A percentile compares a stretch with the other conserved stretches of the same genome.
phyloP scores from a whole-genome alignment of 2,113 vertebrate species.

The Scalopus aquaticus region DNA sequence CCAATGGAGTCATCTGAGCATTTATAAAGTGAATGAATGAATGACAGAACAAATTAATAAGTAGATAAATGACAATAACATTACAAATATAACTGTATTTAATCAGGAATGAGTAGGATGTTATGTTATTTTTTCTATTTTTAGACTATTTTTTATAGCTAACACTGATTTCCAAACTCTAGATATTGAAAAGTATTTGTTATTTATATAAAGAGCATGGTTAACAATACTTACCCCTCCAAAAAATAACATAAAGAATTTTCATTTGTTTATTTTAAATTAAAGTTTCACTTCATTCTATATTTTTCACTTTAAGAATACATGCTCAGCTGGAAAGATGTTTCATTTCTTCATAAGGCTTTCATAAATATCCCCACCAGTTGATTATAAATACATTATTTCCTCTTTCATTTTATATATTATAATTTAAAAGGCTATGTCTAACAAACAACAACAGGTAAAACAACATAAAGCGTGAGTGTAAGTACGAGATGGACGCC shows the following conservation, averaged over 20 bases:
- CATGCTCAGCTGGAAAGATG: background rate
- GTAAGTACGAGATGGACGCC: background rate
- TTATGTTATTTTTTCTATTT: background rate
- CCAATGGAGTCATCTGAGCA: background rate
- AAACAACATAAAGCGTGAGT: background rate
- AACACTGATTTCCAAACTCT: background rate
- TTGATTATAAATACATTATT: background rate
- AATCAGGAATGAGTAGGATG: background rate
- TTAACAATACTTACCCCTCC: background rate
- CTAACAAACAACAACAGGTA: background rate
- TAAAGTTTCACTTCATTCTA: background rate
- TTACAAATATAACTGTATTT: background rate
- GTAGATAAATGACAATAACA: background rate
- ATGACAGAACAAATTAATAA: background rate
- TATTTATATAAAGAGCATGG: background rate
- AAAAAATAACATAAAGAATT: background rate
- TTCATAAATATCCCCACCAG: background rate
- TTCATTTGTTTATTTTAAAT: background rate
- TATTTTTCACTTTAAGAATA: background rate
- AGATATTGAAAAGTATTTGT: background rate
- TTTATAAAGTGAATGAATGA: slow-evolving; percentile 24
- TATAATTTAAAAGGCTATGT: background rate
- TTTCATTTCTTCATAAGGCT: background rate
- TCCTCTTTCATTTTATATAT: background rate
- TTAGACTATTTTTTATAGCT: background rate